These are phyloP conservation scores for Palythoa caribaeorum DNA, from an alignment of 92 coral and sea anemone genomes.

Conservation along the genomic window DNA sequence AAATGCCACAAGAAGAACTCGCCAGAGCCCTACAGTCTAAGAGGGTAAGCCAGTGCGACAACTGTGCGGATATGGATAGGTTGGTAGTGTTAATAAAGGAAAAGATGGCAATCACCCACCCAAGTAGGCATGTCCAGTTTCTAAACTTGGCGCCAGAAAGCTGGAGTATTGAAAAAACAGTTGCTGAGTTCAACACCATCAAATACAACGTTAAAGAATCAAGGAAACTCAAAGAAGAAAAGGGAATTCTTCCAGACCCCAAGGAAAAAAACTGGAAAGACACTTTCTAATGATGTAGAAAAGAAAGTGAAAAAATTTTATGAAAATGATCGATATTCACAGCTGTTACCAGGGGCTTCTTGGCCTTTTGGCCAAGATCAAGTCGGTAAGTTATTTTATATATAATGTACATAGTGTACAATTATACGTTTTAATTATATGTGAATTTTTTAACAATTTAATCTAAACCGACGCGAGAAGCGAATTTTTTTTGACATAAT, in stretches of 20 bases:
- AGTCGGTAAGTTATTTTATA: too few species aligned
- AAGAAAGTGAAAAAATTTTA: conserved; percentile 9
- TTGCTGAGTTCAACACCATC: conserved; percentile 17
- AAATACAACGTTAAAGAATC: conserved; percentile 21
- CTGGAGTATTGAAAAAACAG: conserved; percentile 23
- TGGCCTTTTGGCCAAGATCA: too few species aligned
- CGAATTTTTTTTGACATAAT: too few species aligned
- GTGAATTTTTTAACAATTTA: too few species aligned
- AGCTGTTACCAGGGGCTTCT: conserved; percentile 26
- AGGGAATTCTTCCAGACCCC: not conserved
- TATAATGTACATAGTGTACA: too few species aligned
- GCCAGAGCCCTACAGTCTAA: not conserved
- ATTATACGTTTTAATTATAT: too few species aligned
- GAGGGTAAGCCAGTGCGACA: conserved; percentile 15
- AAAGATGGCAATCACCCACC: not conserved
- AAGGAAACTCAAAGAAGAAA: not conserved
- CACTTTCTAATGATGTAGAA: conserved; percentile 11
- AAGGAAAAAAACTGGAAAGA: conserved; percentile 21
- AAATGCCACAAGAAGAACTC: conserved; percentile 24
- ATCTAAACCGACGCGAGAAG: too few species aligned
- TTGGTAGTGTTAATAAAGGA: not conserved
- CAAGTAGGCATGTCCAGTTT: not conserved
- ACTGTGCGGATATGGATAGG: conserved; percentile 20
- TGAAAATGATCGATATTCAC: conserved; percentile 28
- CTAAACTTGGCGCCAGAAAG: conserved; percentile 32